phyloP scores from a whole-genome alignment of 2,797 vertebrate species.

The Peromyscus melanophrys region DNA sequence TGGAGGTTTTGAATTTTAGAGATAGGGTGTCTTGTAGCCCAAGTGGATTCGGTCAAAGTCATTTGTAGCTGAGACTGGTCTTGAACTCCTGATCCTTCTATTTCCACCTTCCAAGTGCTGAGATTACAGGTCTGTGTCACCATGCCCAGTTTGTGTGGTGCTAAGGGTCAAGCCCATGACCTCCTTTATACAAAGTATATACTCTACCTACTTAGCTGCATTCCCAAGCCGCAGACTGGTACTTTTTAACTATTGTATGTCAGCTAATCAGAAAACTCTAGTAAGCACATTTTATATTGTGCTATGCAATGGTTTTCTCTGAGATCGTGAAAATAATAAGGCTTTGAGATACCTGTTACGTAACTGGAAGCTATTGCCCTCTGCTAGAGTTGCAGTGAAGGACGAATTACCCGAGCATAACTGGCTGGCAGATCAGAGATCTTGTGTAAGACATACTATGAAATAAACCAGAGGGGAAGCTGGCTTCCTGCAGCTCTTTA shows the following conservation, averaged over 20 bases:
- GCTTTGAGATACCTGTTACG: constrained; percentile 85
- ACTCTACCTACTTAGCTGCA: background rate
- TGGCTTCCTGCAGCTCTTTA: background rate
- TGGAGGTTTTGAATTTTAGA: background rate
- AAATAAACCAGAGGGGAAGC: background rate
- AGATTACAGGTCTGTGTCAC: background rate
- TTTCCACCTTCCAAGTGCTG: background rate
- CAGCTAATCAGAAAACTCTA: constrained; percentile 84
- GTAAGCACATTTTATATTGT: constrained; percentile 86
- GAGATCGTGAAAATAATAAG: constrained; percentile 80
- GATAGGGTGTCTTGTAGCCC: background rate
- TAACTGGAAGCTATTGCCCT: constrained; percentile 84
- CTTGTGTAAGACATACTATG: background rate
- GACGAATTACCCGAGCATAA: constrained; percentile 73
- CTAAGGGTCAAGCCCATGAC: background rate
- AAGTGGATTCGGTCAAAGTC: background rate
- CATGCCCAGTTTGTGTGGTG: background rate
- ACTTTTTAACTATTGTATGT: constrained; percentile 86
- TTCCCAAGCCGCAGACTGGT: constrained; percentile 75
- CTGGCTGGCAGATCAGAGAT: constrained; percentile 16
- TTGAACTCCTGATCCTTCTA: background rate
- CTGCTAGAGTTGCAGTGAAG: constrained; percentile 84
- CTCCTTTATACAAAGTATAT: background rate
- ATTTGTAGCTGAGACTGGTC: background rate
- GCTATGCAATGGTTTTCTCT: constrained; percentile 86